Evolutionary conservation across 1,140 invertebrate species (phyloP), one percentile per base, ranked within the genome.

Genomic region (Pogonomyrmex barbatus): DNA sequence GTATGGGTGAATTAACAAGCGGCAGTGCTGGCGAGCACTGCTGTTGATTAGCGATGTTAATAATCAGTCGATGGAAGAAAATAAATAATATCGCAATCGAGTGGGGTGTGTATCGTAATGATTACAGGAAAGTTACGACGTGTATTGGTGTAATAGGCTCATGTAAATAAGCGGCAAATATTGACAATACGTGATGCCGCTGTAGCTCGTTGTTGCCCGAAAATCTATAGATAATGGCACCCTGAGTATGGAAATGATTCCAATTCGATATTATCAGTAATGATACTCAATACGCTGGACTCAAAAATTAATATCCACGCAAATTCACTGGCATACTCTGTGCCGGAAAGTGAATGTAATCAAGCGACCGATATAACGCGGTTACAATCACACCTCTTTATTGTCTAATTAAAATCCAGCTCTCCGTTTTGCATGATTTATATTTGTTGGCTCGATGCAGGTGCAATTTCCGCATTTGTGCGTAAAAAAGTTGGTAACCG

Each of bases 341-440:
- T 76, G 54, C 75, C 42, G 85, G 81, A 83, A 90, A 91, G 89
- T 89, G 91, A 91, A 92, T 89, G 91, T 89, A 92, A 92, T 93
- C 92, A 92, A 92, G 84, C 90, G 88, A 60, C 82, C 86, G 65
- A 86, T 87, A 89, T 89, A 89, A 91, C 87, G 81, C 75, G 86
- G 88, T 90, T 90, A 92, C 91, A 87, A 84, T 91, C 82, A 71
- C 14, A 73, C 71, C 86, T 91, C 91, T 92, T 92, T 91, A 90
- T 91, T 88, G 82, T 88, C 87, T 91, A 89, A 92, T 92, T 92
- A 91, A 92, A 92, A 85, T 75, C 24, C 86, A 88, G 77, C 83
- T 88, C 56, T 42, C 39, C 67, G 70, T 33, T 68, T 62, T 85
- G 70, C 70, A 12, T 39, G 56, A 82, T 90, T 88, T 81, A 81